Base-by-base conservation (phyloP, 2,113 vertebrate species). In the Vidua macroura region DNA sequence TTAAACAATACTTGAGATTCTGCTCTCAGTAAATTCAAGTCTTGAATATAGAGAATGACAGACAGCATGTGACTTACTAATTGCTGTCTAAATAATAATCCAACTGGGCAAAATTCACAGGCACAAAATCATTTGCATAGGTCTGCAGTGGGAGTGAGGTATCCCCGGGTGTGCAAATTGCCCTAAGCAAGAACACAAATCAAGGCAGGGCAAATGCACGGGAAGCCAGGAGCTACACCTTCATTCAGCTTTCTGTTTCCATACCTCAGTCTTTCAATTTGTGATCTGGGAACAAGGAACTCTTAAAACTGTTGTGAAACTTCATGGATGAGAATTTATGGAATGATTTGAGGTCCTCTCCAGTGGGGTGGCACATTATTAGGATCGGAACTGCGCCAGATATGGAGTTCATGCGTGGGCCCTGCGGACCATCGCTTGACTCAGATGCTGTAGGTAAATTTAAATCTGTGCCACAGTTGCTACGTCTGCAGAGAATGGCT, bases 401-500 rank as follows among this genome's bases (percentile, higher is more conserved):
- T 83, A 81, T 4, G 90, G 86, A 96, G 72, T 63, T 83, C 20
- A 7, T 62, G 44, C 52, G 16, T 43, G 49, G 62, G 56, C 76
- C 39, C 30, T 48, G 51, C 70, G 52, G 85, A 80, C 49, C 18
- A 24, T 52, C 1, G 37, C n/a, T 88, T 87, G 89, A 77, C 69
- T 96, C 37, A 51, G 46, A 84, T 83, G 80, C 70, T 91, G 93
- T 94, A 94, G 75, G 92, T 88, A 89, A 81, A 85, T 95, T 86
- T 78, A 81, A 96, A 93, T 83, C 82, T 51, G 55, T n/a, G 70
- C 88, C 87, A 83, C 64, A 76, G 90, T 87, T 48, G 11, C 88
- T 82, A 44, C 1, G 22, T 92, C 56, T 87, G 56, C 44, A 80
- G 51, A 82, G 77, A 92, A 94, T 85, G 86, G 68, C 88, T 95